These are phyloP conservation scores for Drosophila arizonae DNA, from an alignment of 1,140 invertebrate genomes.

Conservation along the genomic window DNA sequence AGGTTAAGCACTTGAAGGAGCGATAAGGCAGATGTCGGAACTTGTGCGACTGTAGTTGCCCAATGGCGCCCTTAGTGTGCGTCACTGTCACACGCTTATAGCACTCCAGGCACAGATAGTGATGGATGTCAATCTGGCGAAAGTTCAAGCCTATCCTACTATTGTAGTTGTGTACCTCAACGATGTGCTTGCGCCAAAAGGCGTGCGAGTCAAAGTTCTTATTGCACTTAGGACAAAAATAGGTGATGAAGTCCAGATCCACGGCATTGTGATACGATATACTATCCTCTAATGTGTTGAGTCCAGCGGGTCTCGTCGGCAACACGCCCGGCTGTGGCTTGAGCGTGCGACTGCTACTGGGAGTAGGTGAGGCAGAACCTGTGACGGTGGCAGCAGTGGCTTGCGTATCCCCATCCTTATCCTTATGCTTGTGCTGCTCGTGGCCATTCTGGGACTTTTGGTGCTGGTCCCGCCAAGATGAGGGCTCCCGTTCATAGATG, in stretches of 20 bases:
- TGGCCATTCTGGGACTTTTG: conserved; percentile 40
- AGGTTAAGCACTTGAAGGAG: conserved; percentile 74
- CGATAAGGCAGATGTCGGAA: conserved; percentile 76
- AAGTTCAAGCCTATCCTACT: conserved; percentile 73
- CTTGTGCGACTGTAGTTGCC: conserved; percentile 78
- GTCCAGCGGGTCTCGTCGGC: conserved; percentile 56
- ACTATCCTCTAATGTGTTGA: conserved; percentile 71
- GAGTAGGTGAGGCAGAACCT: conserved; percentile 6
- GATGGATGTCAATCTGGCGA: conserved; percentile 75
- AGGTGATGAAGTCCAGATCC: conserved; percentile 74
- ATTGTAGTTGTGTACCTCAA: conserved; percentile 72
- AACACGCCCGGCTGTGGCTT: conserved; percentile 51
- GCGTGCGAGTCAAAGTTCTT: conserved; percentile 77
- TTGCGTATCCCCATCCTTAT: conserved; percentile 19
- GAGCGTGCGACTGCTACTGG: conserved; percentile 32
- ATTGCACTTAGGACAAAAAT: conserved; percentile 74
- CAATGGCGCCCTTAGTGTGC: conserved; percentile 78
- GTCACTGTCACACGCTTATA: conserved; percentile 79
- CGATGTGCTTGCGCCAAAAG: conserved; percentile 79
- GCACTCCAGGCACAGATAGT: conserved; percentile 76
- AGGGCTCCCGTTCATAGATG: conserved; percentile 53
- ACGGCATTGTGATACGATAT: conserved; percentile 80
- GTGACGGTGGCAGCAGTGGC: conserved; percentile 1
- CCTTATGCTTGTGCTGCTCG: conserved; percentile 31
- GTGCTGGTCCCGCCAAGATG: conserved; percentile 25